phyloP scores from a whole-genome alignment of 2,797 vertebrate species.

The Sebastes minor region DNA sequence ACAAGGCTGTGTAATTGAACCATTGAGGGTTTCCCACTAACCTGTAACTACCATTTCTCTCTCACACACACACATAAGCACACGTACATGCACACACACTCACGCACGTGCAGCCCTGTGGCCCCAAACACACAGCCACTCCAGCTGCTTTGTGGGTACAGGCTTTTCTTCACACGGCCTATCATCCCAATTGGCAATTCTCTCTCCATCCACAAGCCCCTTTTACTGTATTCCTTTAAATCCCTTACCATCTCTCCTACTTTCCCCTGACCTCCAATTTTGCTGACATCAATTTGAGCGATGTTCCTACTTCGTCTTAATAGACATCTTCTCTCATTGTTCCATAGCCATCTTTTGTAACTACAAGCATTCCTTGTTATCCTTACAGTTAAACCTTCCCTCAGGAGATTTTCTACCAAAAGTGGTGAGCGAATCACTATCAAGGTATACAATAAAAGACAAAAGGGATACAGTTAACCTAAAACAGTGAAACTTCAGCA shows the following conservation, averaged over 20 bases:
- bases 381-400: neutral
- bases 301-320: neutral
- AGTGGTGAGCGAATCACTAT: neutral
- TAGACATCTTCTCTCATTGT: neutral
- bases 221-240: conserved; percentile 1
- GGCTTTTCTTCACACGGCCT: conserved; percentile 34
- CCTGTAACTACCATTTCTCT: conserved; percentile 54
- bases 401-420: neutral
- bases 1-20: conserved; percentile 72
- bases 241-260: neutral
- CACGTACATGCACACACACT: neutral
- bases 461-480: neutral
- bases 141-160: conserved; percentile 35
- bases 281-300: conserved; percentile 7
- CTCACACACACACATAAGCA: neutral
- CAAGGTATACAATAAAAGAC: neutral
- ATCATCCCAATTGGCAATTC: conserved; percentile 29
- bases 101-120: conserved; percentile 26
- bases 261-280: conserved; percentile 7
- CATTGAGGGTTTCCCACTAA: conserved; percentile 63
- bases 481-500: neutral
- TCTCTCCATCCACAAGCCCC: conserved; percentile 13
- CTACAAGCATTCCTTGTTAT: neutral
- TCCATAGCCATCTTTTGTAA: neutral
- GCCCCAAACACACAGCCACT: conserved; percentile 34